Evolutionary conservation across 2,113 vertebrate species (phyloP), one percentile per base, ranked within the genome.

Genomic region (Tursiops truncatus): DNA sequence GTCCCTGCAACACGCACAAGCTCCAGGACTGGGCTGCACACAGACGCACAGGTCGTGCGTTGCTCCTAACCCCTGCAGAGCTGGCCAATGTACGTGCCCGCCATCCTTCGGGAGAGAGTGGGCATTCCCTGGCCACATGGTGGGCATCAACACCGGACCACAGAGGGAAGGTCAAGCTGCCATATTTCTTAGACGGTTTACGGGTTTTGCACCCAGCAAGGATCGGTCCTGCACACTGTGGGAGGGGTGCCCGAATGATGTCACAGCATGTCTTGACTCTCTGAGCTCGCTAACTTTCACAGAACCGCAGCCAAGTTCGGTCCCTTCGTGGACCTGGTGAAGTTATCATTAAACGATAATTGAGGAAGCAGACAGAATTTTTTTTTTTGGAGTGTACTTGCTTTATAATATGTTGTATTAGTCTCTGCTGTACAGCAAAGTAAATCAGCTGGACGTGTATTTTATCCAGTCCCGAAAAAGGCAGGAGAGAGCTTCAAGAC

Each of bases 1-100:
- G 5, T 25, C 26, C 14, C 47, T 25, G 2, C 3, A 58, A 33
- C 5, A n/a, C 10, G 3, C 9, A 3, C 44, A 31, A 7, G 6
- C 47, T 41, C 53, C 25, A 23, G n/a, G 38, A 28, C 4, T 23
- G 14, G 58, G 38, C 5, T 12, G 31, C 2, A 14, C 18, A 44
- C 38, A 47, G 56, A 17, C 25, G 28, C 86, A 1, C 38, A 62
- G 56, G 56, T 26, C 4, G 56, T 1, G 28, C 20, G 47, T 56
- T 18, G 56, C 56, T 28, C 12, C 28, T 1, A 21, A 26, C n/a
- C 8, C 4, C 31, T 28, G 5, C 4, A 2, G 36, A 63, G 31
- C 8, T 25, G 31, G 20, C 21, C 28, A 60, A 36, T 5, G 10
- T 6, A 25, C 4, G 1, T 11, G 18, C 3, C 15, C 13, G 10